Conservation (phyloP, 2,113 vertebrate genomes). For the Deroptyus accipitrinus region DNA sequence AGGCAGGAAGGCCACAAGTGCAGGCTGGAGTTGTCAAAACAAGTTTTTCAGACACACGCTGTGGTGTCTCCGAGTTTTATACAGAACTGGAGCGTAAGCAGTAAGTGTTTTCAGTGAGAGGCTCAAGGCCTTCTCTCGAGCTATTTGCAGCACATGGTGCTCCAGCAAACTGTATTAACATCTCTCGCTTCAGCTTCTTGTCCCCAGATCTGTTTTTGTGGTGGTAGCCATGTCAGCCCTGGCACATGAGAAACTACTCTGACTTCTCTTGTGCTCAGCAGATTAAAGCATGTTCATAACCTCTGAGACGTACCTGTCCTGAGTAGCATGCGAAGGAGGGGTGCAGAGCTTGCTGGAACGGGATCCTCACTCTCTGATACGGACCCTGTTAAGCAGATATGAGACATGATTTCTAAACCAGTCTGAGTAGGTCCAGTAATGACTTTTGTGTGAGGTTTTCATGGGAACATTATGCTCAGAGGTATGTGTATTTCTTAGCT, state of each 20-base stretch:
- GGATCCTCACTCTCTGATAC: conserved; percentile 47
- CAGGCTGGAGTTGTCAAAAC: not conserved
- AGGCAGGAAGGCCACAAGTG: not conserved
- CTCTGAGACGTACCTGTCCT: conserved; percentile 48
- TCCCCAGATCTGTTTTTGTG: not conserved
- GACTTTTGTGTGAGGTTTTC: not conserved
- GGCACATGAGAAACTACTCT: not conserved
- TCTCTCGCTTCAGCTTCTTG: not conserved
- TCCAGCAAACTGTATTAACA: not conserved
- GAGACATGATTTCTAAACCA: not conserved
- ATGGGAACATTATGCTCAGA: not conserved
- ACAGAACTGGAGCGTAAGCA: not conserved
- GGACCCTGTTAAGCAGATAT: conserved; percentile 12
- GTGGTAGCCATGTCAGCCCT: not conserved
- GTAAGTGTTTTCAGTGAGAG: not conserved
- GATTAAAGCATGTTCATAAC: not conserved
- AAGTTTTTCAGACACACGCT: not conserved
- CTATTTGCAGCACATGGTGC: not conserved
- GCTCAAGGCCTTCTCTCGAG: not conserved
- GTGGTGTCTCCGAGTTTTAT: not conserved
- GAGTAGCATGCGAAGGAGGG: conserved; percentile 60
- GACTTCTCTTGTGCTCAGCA: not conserved
- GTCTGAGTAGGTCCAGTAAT: not conserved
- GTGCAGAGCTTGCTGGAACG: conserved; percentile 38
- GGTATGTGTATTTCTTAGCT: not conserved